These are phyloP conservation scores for Mylabris phalerata DNA, from an alignment of 1,140 invertebrate genomes.

Conservation along the genomic window DNA sequence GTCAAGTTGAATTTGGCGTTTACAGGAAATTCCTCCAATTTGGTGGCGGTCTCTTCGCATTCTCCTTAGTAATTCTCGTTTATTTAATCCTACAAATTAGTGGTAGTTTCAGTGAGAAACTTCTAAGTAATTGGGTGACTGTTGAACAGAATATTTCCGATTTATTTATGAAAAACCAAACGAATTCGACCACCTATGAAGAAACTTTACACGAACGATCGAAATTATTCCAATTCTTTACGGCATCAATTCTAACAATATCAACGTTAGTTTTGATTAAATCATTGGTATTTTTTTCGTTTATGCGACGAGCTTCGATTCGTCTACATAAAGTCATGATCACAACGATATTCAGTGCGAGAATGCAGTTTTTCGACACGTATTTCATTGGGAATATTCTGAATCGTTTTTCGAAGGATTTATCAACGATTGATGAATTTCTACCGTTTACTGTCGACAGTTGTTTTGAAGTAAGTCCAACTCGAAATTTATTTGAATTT, in stretches of 20 bases:
- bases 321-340: constrained; percentile 63
- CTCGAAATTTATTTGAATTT: not conserved
- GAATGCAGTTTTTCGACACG: constrained; percentile 61
- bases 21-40: constrained; percentile 16
- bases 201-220: not conserved
- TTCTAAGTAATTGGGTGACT: constrained; percentile 17
- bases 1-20: constrained; percentile 9
- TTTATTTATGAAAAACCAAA: constrained; percentile 4
- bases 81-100: constrained; percentile 10
- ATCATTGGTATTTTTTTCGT: constrained; percentile 41
- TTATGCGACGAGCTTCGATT: constrained; percentile 57
- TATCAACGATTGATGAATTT: constrained; percentile 58
- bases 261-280: constrained; percentile 20
- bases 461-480: constrained; percentile 15
- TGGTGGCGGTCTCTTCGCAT: constrained; percentile 14
- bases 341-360: constrained; percentile 49
- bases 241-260: constrained; percentile 9
- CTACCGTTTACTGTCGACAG: constrained; percentile 50
- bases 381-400: constrained; percentile 46
- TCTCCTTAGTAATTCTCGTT: constrained; percentile 5
- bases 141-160: constrained; percentile 8
- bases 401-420: constrained; percentile 58
- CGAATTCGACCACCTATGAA: not conserved
- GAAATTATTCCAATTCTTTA: constrained; percentile 13
- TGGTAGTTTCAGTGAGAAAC: constrained; percentile 13